Percentiles rank a stretch among this genome's conserved stretches.
Conservation (phyloP, 2,797 vertebrate genomes). For the Darevskia mixta region DNA sequence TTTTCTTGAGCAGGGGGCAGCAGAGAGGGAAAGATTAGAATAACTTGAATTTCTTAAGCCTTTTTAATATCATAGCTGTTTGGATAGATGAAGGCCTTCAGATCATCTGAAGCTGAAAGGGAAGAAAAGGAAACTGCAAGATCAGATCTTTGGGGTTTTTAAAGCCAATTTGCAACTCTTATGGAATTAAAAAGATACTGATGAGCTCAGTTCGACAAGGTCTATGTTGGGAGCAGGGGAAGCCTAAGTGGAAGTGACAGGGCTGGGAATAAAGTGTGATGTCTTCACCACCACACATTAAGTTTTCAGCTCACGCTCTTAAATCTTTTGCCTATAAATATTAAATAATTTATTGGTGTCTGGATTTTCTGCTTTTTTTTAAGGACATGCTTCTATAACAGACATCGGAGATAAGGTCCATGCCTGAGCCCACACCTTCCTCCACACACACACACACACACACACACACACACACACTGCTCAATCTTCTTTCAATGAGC, state of each 20-base stretch:
- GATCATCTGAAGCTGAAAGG: constrained; percentile 30
- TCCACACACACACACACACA: not conserved
- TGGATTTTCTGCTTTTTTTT: constrained; percentile 27
- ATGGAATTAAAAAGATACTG: constrained; percentile 60
- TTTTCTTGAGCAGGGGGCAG: not conserved
- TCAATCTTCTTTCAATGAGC: not conserved
- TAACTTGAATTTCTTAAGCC: constrained; percentile 47
- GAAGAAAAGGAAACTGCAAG: constrained; percentile 32
- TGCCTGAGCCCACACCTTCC: not conserved
- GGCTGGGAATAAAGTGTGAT: constrained; percentile 25
- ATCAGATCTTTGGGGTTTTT: constrained; percentile 49
- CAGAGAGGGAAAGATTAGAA: constrained; percentile 27
- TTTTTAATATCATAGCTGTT: constrained; percentile 60
- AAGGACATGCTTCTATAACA: constrained; percentile 9
- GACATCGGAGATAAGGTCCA: constrained; percentile 10
- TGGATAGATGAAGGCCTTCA: constrained; percentile 60
- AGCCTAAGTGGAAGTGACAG: constrained; percentile 20
- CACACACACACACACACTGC: too few species aligned
- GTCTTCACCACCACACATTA: not conserved
- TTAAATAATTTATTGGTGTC: constrained; percentile 40
- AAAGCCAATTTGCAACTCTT: constrained; percentile 64
- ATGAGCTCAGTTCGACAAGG: constrained; percentile 21
- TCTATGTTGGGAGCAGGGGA: constrained; percentile 4
- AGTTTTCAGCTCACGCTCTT: constrained; percentile 35
- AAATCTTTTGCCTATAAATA: constrained; percentile 34